A percentile compares a stretch with the other conserved stretches of the same genome.
phyloP scores from a whole-genome alignment of 64 coral and sea anemone species.

The Hydrozoanthus tunicans region DNA sequence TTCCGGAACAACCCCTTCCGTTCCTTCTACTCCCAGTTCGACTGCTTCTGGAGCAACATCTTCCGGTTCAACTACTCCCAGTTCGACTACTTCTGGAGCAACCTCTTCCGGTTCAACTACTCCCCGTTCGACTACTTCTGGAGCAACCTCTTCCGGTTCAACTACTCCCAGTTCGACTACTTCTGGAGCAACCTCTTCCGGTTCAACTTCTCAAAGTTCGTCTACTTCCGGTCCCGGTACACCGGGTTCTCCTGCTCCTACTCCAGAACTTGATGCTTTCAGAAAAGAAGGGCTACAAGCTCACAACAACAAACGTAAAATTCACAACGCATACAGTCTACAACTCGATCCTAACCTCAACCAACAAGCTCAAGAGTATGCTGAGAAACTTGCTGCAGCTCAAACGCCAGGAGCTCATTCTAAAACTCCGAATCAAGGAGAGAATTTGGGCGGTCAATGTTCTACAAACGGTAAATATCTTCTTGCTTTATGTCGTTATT shows the following conservation, averaged over 20 bases:
- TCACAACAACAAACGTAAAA: background rate
- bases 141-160: too few species aligned
- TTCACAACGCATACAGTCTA: background rate
- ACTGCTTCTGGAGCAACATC: too few species aligned
- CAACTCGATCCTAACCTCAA: conserved; percentile 29
- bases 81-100: too few species aligned
- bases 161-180: too few species aligned
- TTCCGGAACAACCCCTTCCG: too few species aligned
- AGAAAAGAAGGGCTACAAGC: background rate
- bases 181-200: too few species aligned
- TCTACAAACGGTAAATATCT: background rate
- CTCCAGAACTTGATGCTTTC: background rate
- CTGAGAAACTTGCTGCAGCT: background rate
- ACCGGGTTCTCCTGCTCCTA: background rate
- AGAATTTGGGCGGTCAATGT: conserved; percentile 12
- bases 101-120: too few species aligned
- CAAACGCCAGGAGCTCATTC: conserved; percentile 1
- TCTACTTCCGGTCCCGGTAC: too few species aligned
- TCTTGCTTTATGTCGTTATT: background rate
- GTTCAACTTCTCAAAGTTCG: too few species aligned
- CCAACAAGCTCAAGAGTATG: conserved; percentile 40
- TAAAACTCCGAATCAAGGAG: background rate
- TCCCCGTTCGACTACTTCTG: too few species aligned
- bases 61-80: too few species aligned
- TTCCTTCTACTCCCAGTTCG: too few species aligned